Evolutionary conservation across 2,888 invertebrate genomes (phyloP).

Genomic region (Buathra laborator): DNA sequence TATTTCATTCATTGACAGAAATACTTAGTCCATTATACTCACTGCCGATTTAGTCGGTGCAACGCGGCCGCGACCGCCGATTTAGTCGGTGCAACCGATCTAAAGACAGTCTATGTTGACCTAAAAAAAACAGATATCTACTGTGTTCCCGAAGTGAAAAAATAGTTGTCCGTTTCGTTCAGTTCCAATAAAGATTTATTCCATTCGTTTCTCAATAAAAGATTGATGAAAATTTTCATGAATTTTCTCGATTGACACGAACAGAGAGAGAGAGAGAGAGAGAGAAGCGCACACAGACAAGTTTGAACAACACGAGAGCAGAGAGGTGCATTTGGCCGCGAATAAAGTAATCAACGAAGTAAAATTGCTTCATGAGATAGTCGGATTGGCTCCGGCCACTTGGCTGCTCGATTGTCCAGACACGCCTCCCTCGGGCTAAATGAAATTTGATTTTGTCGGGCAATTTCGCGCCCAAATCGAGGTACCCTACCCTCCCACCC

Average conservation of each 20-base stretch:
- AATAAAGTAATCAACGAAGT: conserved; percentile 83
- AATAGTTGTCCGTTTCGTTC: not conserved
- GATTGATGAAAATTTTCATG: not conserved
- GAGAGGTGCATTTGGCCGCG: conserved; percentile 70
- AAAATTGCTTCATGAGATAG: conserved; percentile 84
- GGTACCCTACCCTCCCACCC: conserved; percentile 71
- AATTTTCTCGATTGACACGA: not conserved
- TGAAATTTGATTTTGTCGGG: conserved; percentile 85
- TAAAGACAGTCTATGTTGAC: too few relatives aligned
- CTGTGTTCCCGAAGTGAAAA: not conserved
- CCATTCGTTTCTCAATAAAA: not conserved
- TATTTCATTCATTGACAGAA: too few relatives aligned
- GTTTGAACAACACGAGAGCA: conserved; percentile 48
- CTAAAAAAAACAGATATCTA: not conserved
- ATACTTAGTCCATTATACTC: too few relatives aligned
- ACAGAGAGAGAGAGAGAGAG: not conserved
- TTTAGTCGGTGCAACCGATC: too few relatives aligned
- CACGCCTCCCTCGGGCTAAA: conserved; percentile 83
- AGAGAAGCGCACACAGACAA: conserved; percentile 15
- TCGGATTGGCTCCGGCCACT: conserved; percentile 83
- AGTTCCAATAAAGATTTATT: conserved; percentile 8
- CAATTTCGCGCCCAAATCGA: conserved; percentile 85
- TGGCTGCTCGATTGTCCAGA: conserved; percentile 84
- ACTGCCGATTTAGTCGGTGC: too few relatives aligned
- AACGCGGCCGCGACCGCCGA: too few relatives aligned